These are phyloP conservation scores for Zaprionus inermis DNA, from an alignment of 1,140 invertebrate genomes.

Conservation along the genomic window DNA sequence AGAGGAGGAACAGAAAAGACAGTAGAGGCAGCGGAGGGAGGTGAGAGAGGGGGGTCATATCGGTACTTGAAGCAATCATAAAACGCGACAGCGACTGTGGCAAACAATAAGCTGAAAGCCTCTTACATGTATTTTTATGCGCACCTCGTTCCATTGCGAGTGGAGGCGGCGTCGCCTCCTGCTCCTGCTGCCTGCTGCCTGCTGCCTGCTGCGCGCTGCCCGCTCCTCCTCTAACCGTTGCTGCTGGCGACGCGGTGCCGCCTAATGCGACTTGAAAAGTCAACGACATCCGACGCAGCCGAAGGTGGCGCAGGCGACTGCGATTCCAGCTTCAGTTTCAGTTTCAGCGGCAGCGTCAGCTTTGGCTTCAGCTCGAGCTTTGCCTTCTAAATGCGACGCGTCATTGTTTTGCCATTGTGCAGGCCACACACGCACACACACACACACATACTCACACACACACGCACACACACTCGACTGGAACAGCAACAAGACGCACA, in stretches of 20 bases:
- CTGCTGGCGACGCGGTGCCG: slow-evolving; percentile 1
- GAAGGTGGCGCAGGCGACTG: neutral
- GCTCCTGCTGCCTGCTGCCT: slow-evolving; percentile 3
- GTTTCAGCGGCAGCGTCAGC: slow-evolving; percentile 6
- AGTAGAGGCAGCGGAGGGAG: too few relatives aligned
- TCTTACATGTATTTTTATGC: slow-evolving; percentile 80
- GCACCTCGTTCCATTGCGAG: slow-evolving; percentile 36
- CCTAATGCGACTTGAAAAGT: slow-evolving; percentile 81
- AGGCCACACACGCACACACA: slow-evolving; percentile 37
- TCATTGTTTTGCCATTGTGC: slow-evolving; percentile 70
- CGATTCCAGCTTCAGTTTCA: neutral
- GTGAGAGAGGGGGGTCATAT: too few relatives aligned
- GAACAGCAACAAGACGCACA: slow-evolving; percentile 17
- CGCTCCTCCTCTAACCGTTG: neutral
- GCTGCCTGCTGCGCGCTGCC: neutral
- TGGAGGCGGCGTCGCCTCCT: neutral
- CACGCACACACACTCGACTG: neutral
- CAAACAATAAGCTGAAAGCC: slow-evolving; percentile 82
- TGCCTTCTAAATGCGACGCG: slow-evolving; percentile 49
- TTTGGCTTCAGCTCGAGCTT: slow-evolving; percentile 12
- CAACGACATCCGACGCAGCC: slow-evolving; percentile 69
- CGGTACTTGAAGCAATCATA: neutral
- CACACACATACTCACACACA: neutral
- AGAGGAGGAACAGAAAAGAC: neutral
- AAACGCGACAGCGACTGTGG: slow-evolving; percentile 48